Evolutionary conservation across 2,888 invertebrate genomes (phyloP).

Genomic region (Drosophila paranaensis): DNA sequence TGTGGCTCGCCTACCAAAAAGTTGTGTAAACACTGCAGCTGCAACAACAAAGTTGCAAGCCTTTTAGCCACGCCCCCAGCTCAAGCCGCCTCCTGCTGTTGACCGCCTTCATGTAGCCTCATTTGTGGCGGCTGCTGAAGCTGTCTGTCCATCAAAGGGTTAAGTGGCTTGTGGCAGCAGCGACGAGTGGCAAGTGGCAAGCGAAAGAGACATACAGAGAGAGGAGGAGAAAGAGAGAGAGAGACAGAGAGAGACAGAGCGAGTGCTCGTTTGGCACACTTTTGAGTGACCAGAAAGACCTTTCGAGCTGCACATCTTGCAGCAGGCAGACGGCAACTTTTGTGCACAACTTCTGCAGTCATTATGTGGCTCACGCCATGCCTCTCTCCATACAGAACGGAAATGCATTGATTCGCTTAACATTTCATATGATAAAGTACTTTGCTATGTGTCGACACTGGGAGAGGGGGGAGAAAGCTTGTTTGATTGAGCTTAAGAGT

Average conservation of each 20-base stretch:
- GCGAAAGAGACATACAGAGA: neutral
- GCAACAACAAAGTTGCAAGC: constrained; percentile 23
- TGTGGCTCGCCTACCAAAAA: constrained; percentile 69
- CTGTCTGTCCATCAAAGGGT: constrained; percentile 70
- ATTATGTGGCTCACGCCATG: neutral
- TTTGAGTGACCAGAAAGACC: constrained; percentile 40
- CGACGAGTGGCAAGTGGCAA: constrained; percentile 27
- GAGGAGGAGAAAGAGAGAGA: constrained; percentile 2
- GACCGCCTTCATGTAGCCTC: constrained; percentile 36
- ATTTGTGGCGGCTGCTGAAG: constrained; percentile 54
- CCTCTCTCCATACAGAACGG: constrained; percentile 1
- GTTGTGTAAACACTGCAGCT: constrained; percentile 69
- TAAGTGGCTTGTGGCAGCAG: constrained; percentile 68
- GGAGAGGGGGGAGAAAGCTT: neutral
- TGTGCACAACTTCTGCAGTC: neutral
- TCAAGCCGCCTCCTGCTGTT: neutral
- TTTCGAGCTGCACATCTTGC: constrained; percentile 45
- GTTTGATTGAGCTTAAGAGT: neutral
- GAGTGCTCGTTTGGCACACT: constrained; percentile 38
- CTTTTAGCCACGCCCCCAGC: constrained; percentile 5
- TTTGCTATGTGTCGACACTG: neutral
- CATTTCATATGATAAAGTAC: constrained; percentile 18
- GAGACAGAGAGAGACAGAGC: neutral
- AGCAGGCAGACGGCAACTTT: constrained; percentile 11
- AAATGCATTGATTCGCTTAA: constrained; percentile 23